Percentiles rank a stretch among this genome's conserved stretches.
phyloP scores from a whole-genome alignment of 2,113 vertebrate genomes.

The Rhynchopsitta pachyrhyncha region DNA sequence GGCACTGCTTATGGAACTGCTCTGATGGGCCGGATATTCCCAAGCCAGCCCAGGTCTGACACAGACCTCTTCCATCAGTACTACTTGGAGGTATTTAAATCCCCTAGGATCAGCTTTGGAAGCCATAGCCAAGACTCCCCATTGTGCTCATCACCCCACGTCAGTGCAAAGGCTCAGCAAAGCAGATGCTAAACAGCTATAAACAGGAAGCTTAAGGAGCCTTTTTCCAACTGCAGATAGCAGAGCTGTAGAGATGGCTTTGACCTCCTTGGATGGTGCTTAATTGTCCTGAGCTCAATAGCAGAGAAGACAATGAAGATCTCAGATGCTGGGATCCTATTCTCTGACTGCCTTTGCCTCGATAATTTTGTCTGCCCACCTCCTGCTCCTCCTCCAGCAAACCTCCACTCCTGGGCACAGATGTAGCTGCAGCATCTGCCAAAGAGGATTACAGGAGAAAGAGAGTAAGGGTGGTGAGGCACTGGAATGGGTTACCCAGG shows the following conservation, averaged over 20 bases:
- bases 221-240: neutral
- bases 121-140: neutral
- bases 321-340: neutral
- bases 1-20: neutral
- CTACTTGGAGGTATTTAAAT: neutral
- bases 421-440: constrained; percentile 49
- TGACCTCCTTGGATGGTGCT: neutral
- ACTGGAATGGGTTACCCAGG: too few species aligned
- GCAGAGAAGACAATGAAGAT: neutral
- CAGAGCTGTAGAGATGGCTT: neutral
- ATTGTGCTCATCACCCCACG: accelerated
- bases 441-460: neutral
- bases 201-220: neutral
- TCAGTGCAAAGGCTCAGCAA: accelerated
- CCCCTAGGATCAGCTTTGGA: neutral
- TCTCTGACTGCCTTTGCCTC: constrained; percentile 30
- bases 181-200: neutral
- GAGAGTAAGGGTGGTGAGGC: neutral
- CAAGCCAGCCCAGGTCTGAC: neutral
- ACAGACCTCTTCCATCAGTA: neutral
- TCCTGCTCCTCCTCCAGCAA: constrained; percentile 61
- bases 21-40: accelerated
- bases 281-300: neutral
- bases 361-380: constrained; percentile 40
- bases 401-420: constrained; percentile 43